Conservation (phyloP, 2,113 vertebrate species). For the Pseudonaja textilis region DNA sequence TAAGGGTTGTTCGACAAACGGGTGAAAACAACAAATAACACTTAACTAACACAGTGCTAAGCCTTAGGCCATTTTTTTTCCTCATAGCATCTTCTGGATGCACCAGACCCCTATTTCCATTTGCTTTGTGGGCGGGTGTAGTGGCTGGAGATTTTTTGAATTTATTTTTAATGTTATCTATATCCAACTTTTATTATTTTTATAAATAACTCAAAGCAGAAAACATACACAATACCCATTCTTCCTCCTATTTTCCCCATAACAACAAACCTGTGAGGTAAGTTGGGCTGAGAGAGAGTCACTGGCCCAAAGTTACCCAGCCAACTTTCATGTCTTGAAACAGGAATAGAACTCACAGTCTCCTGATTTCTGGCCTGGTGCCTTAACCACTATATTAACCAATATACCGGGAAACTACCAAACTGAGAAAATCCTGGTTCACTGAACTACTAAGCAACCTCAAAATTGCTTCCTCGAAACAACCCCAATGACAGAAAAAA, state of each 20-base stretch:
- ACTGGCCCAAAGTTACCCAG: not conserved
- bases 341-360: not conserved
- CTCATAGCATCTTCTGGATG: not conserved
- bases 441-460: not conserved
- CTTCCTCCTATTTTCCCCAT: not conserved
- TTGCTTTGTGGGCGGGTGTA: not conserved
- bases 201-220: not conserved
- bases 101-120: not conserved
- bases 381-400: not conserved
- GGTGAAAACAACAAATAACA: not conserved
- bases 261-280: not conserved
- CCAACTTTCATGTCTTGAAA: not conserved
- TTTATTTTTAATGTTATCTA: not conserved
- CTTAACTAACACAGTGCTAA: not conserved
- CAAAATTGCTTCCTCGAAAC: not conserved
- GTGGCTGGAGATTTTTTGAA: not conserved
- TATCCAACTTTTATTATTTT: not conserved
- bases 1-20: not conserved
- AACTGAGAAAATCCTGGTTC: not conserved
- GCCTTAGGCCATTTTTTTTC: not conserved
- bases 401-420: not conserved
- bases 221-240: not conserved
- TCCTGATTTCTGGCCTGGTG: not conserved
- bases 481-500: not conserved
- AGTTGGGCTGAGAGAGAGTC: not conserved